These are phyloP conservation scores for Puma concolor DNA, from an alignment of 2,113 vertebrate species.

Conservation along the genomic window DNA sequence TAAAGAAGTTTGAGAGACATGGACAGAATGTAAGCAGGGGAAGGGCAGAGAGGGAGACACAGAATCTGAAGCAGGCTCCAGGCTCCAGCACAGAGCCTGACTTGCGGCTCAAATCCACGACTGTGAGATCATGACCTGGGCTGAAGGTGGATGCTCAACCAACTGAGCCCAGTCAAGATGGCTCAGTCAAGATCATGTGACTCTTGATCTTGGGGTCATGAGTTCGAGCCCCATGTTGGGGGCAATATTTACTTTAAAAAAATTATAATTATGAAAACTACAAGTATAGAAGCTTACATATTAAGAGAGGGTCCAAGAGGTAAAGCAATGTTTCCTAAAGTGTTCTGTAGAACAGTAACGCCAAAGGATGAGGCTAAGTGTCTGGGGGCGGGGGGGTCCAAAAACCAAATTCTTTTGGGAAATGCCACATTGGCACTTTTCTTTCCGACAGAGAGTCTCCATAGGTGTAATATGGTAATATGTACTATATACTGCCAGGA, in stretches of 20 bases:
- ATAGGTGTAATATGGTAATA: neutral
- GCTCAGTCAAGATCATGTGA: too few relatives aligned
- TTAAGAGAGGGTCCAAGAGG: neutral
- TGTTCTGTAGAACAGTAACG: neutral
- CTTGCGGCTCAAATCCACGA: too few relatives aligned
- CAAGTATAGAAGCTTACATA: neutral
- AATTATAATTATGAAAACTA: slow-evolving; percentile 32
- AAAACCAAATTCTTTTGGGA: neutral
- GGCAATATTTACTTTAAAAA: neutral
- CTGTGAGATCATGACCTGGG: too few relatives aligned
- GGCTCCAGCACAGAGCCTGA: too few relatives aligned
- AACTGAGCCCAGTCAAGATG: too few relatives aligned
- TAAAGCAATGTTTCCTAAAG: neutral
- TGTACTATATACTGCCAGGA: neutral
- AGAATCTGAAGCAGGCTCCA: too few relatives aligned
- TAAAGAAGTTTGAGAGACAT: too few relatives aligned
- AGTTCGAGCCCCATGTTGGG: too few relatives aligned
- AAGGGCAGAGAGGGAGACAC: too few relatives aligned
- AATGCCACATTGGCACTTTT: neutral
- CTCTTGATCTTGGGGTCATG: too few relatives aligned
- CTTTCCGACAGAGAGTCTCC: neutral
- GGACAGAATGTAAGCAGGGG: too few relatives aligned
- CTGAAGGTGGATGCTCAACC: too few relatives aligned
- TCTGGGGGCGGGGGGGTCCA: rapidly evolving
- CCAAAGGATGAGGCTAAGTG: neutral